Base-by-base conservation (phyloP, 2,797 vertebrate genomes). In the Schizothorax lantsangensis region DNA sequence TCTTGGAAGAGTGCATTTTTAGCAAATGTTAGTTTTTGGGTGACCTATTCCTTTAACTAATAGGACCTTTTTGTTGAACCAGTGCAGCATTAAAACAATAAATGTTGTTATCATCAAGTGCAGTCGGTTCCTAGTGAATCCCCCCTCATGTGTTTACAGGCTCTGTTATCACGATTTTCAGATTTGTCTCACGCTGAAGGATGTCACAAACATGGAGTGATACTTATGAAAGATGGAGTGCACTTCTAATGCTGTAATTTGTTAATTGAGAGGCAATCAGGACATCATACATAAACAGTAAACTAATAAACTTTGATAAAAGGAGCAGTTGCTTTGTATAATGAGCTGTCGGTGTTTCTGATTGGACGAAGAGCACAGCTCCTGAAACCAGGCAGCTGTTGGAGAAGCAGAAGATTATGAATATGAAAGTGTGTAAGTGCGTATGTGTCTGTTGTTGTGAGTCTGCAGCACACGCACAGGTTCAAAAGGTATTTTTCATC, bases 331-430 rank as follows among this genome's bases (percentile, higher is more conserved):
- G 33, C 23, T 78, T 43, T 78, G 30, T 4, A 21, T 84, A 49
- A 78, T 69, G 74, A 78, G 43, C 33, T 52, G 15, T 21, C 4
- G 0, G 7, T 6, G 43, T 68, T 69, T 84, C 62, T 84, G 83
- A 84, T 69, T 84, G 83, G 83, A 40, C 5, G 19, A 77, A 43
- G 12, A 62, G 26, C 15, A 14, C 5, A 17, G 38, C 30, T 64
- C 19, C 43, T 66, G 33, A 57, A 84, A 69, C 62, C 74, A 38
- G 83, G 83, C 74, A 69, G 74, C 78, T 43, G 75, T 77, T n/a
- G 2, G 30, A 75, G 57, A 66, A 64, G 59, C 45, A 12, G 21
- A 75, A 84, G 19, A 75, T 66, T 45, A 66, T 73, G 23, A 72
- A 83, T 59, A 49, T 8, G 40, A 49, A 72, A 45, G 26, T 38